Evolutionary conservation across 2,888 invertebrate species (phyloP).

Genomic region (Theretra japonica): DNA sequence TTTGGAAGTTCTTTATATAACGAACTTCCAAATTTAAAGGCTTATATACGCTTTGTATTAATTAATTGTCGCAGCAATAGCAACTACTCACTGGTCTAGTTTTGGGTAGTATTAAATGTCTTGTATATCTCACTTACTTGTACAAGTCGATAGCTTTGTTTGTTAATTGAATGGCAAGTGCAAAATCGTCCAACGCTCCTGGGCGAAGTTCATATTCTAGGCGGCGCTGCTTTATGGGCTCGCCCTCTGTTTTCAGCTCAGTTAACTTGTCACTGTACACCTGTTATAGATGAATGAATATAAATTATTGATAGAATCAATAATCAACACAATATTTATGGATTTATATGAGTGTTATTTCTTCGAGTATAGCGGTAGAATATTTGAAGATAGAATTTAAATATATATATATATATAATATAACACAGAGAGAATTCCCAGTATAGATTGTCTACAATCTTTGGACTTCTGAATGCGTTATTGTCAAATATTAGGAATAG

Average conservation of each 20-base stretch:
- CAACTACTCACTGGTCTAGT: no score
- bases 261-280: conserved; percentile 87
- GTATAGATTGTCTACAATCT: no score
- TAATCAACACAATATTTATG: neutral
- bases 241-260: conserved; percentile 90
- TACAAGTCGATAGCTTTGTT: conserved; percentile 91
- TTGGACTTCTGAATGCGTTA: no score
- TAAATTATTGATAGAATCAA: neutral
- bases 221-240: conserved; percentile 94
- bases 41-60: no score
- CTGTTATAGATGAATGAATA: conserved; percentile 50
- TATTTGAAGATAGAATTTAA: no score
- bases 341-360: neutral
- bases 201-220: conserved; percentile 93
- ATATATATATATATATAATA: no score
- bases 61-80: no score
- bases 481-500: no score
- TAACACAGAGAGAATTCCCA: no score
- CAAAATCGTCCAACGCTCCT: conserved; percentile 91
- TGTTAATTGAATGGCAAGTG: conserved; percentile 90
- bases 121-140: conserved; percentile 73
- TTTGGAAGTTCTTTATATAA: no score
- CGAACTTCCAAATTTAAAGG: no score
- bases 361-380: neutral
- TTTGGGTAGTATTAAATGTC: neutral